A percentile compares a stretch with the other conserved stretches of the same genome.
phyloP scores from a whole-genome alignment of 2,113 vertebrate species.

The Acrocephalus kingi region DNA sequence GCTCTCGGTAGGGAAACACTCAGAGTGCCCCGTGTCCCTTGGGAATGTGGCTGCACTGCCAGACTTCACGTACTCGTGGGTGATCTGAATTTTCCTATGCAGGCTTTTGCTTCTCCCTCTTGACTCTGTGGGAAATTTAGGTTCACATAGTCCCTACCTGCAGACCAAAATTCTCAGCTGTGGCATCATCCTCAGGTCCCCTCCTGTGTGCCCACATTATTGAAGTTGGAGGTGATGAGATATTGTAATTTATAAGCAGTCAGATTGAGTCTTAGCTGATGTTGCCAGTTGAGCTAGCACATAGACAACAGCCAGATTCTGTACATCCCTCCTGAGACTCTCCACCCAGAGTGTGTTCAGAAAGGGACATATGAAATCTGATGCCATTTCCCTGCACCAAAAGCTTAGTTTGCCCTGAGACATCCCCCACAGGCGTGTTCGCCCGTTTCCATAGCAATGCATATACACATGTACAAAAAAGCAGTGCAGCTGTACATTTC shows the following conservation, averaged over 20 bases:
- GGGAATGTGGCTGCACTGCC: background rate
- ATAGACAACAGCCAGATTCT: background rate
- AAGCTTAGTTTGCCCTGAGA: background rate
- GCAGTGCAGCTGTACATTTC: background rate
- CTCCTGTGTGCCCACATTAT: background rate
- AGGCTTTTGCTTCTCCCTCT: background rate
- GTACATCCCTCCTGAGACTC: fast-evolving
- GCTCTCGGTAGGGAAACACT: background rate
- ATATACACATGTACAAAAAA: background rate
- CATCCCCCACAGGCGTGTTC: fast-evolving
- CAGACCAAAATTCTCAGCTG: background rate
- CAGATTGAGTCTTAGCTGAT: background rate
- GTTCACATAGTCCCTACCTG: background rate
- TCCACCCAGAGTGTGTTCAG: background rate
- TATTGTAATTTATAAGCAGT: background rate
- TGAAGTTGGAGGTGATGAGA: background rate
- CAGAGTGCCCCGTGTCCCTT: background rate
- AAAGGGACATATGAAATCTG: background rate
- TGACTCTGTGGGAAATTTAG: background rate
- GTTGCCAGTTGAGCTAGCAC: background rate
- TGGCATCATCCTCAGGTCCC: background rate
- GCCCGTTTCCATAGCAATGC: fast-evolving
- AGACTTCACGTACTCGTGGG: background rate
- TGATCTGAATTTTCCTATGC: background rate
- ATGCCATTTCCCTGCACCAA: background rate